phyloP scores from a whole-genome alignment of 2,113 vertebrate species.

The Malurus cyaneus region DNA sequence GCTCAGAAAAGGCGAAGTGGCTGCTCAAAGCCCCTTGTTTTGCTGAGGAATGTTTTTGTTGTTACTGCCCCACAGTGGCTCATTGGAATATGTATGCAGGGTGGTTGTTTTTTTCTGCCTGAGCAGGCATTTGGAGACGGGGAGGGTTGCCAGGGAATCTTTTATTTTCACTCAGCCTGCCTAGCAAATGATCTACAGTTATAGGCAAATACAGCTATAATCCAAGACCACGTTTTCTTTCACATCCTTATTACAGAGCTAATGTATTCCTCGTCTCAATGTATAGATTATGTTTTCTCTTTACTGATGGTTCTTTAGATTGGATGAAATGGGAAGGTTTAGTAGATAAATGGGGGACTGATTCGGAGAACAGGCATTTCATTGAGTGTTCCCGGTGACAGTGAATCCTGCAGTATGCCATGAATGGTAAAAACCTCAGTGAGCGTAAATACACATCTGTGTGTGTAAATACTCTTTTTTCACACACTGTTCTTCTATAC shows the following conservation, averaged over 20 bases:
- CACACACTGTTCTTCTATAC: neutral
- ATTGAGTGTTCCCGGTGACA: slow-evolving; percentile 24
- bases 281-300: slow-evolving; percentile 38
- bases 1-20: neutral
- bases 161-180: slow-evolving; percentile 36
- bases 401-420: slow-evolving; percentile 21
- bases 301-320: slow-evolving; percentile 32
- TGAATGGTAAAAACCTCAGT: slow-evolving; percentile 51
- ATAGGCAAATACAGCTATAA: slow-evolving; percentile 18
- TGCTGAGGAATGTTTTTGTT: slow-evolving; percentile 66
- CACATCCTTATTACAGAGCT: slow-evolving; percentile 29
- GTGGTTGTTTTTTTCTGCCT: slow-evolving; percentile 26
- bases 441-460: slow-evolving; percentile 16
- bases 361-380: slow-evolving; percentile 48
- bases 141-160: slow-evolving; percentile 34
- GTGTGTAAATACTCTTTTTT: neutral
- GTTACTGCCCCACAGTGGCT: slow-evolving; percentile 71
- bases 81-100: slow-evolving; percentile 64
- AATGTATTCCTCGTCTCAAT: slow-evolving; percentile 5
- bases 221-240: slow-evolving; percentile 45
- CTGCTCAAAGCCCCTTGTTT: slow-evolving; percentile 39
- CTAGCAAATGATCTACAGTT: slow-evolving; percentile 60
- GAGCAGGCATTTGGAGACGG: slow-evolving; percentile 36
- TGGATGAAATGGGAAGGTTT: slow-evolving; percentile 15
- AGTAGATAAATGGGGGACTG: slow-evolving; percentile 49